Base-by-base conservation (phyloP, 2,888 invertebrate species). In the Trissolcus japonicus region DNA sequence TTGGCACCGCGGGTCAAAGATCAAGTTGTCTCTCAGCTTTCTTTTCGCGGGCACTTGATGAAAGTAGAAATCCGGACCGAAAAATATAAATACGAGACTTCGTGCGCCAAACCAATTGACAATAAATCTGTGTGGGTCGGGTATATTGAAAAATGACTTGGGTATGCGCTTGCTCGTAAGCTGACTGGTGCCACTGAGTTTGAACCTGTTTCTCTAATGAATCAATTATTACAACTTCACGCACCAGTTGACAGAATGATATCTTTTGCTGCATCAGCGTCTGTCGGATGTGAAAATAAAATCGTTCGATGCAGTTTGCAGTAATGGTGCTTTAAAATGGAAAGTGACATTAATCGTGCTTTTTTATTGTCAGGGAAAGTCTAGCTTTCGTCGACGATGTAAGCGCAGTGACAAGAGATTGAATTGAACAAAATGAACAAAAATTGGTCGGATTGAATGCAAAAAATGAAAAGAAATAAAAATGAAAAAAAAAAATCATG, bases 311-410 rank as follows among this genome's bases (percentile, higher is more conserved):
- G 43, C 50, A 61, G 55, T 69, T 65, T 65, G 46, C 63, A 51
- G 50, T 56, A 69, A 76, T 65, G 69, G 65, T 69, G 76, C 69
- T 69, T 60, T 65, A 69, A 69, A 69, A 69, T 76, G 76, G 76
- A 76, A 76, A 76, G 76, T 76, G 69, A 69, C 69, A 76, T 69
- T 69, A 69, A 75, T 75, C 75, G 75, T 19, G 68, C 75, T 35
- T 75, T 75, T 75, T 75, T 68, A 75, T 65, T 55, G 35, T 16
- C 48, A 43, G 68, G 68, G 75, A 75, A 75, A 75, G 75, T 75
- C 62, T 60, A 41, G 63, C 68, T 68, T 69, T 75, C 75, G 56
- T 14, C 59, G 29, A 41, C 59, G 29, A 41, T 21, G 16, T 25
- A 69, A 69, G 51, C 59, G 50, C 35, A 11, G 35, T 35, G 35